Conservation (phyloP, 1,140 invertebrate genomes). For the Ceratina australensis region DNA sequence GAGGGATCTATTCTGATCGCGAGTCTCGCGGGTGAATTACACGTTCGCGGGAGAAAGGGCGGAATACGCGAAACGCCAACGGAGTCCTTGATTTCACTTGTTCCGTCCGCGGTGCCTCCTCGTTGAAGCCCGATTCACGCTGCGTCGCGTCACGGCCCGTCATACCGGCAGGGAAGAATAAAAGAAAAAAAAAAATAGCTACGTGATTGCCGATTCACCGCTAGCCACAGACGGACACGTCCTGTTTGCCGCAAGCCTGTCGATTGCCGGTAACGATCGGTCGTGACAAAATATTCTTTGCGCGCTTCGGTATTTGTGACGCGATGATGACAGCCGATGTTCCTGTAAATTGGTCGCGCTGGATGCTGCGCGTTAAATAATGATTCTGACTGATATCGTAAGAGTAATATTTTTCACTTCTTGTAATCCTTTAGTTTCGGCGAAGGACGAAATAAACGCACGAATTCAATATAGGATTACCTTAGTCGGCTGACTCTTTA, state of each 20-base stretch:
- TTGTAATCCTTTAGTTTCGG: no score
- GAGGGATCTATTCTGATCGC: neutral
- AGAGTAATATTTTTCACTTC: no score
- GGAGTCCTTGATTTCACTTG: constrained; percentile 24
- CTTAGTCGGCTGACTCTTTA: no score
- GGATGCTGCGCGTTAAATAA: no score
- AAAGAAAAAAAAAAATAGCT: constrained; percentile 1
- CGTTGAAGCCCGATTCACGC: constrained; percentile 13
- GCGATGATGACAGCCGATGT: neutral
- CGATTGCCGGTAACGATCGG: constrained; percentile 19
- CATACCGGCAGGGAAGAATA: neutral
- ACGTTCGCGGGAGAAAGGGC: constrained; percentile 15
- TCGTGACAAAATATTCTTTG: constrained; percentile 26
- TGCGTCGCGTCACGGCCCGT: constrained; percentile 21
- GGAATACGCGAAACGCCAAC: neutral
- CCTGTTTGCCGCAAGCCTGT: neutral
- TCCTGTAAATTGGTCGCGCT: neutral
- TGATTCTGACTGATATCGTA: no score
- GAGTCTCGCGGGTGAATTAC: constrained; percentile 38
- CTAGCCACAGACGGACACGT: constrained; percentile 25
- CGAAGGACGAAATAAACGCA: no score
- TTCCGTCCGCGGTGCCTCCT: constrained; percentile 6
- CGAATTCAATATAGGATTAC: no score
- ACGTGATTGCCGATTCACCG: constrained; percentile 46
- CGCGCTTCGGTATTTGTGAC: neutral